Evolutionary conservation across 1,140 invertebrate species (phyloP), one percentile per base, ranked within the genome.

Genomic region (Eubasilissa regina): DNA sequence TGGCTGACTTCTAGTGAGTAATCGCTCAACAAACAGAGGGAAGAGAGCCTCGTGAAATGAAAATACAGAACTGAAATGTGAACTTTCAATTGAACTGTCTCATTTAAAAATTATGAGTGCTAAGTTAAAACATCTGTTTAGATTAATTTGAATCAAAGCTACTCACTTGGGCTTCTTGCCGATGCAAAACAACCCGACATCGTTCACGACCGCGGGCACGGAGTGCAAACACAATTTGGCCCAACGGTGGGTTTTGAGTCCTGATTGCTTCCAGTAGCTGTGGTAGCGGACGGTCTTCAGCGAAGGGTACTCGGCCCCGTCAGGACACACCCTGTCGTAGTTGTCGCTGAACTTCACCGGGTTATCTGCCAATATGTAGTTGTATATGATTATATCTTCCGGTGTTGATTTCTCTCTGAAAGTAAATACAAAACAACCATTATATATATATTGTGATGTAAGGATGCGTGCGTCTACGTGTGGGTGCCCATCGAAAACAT

Each of bases 281-380:
- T 90, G 90, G 77, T 91, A 92, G 91, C 91, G 91, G 35, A 93
- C 85, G 0, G 88, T 87, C 12, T 84, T 83, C 0, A 78, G 75
- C 0, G 87, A 86, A 0, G 90, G 89, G 53, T 86, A 84, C 1
- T 85, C 66, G 0, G 87, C 55, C 0, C 90, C 90, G 45, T 88
- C 84, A 48, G 86, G 86, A 21, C 84, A 66, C 12, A 87, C 87
- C 79, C 87, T 78, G 0, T 85, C 77, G 81, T 87, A 88, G 17
- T 89, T 81, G 9, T 88, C 82, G 15, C 87, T 84, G 81, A 86
- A 89, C 17, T 86, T 87, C 68, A 90, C 87, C 4, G 87, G 84
- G 80, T 88, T 89, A 55, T 89, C 80, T 0, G 64, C 87, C 45
- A 85, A 85, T 0, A 88, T 86, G 79, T 86, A 89, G 84, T 90